phyloP scores from a whole-genome alignment of 1,140 invertebrate genomes.

The Leptopilina clavipes region DNA sequence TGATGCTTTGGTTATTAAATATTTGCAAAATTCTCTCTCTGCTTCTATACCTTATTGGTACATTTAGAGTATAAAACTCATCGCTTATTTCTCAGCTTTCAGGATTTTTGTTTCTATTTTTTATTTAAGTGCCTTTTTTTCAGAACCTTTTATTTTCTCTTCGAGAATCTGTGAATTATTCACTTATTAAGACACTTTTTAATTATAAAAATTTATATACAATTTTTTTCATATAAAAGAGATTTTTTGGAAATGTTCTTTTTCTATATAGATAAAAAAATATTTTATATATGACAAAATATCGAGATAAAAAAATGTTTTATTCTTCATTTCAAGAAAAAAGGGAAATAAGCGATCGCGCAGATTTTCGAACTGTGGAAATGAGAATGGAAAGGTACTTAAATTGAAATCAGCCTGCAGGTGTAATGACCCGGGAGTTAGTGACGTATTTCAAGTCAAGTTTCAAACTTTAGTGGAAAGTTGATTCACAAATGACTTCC shows the following conservation, averaged over 20 bases:
- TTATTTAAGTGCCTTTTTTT: background rate
- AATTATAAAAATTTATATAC: too few species aligned
- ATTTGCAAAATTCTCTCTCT: background rate
- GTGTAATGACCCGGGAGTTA: slow-evolving; percentile 14
- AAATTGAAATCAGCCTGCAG: slow-evolving; percentile 15
- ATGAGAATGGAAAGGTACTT: slow-evolving; percentile 11
- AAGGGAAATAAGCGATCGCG: too few species aligned
- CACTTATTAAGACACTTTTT: background rate
- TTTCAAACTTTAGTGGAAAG: slow-evolving; percentile 18
- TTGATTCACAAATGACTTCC: slow-evolving; percentile 29
- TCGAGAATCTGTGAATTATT: background rate
- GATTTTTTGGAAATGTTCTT: too few species aligned
- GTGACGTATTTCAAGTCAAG: slow-evolving; percentile 7
- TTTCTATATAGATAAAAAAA: too few species aligned
- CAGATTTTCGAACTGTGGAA: too few species aligned
- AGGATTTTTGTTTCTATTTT: background rate
- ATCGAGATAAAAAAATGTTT: too few species aligned
- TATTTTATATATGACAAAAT: too few species aligned
- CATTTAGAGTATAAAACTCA: slow-evolving; percentile 11
- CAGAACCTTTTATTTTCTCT: background rate
- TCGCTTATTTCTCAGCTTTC: slow-evolving; percentile 9
- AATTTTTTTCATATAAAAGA: too few species aligned
- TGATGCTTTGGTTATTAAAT: too few species aligned
- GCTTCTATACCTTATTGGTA: background rate
- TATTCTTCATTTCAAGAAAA: too few species aligned